Conservation (phyloP, 2,797 vertebrate species). For the Lagocephalus sceleratus region DNA sequence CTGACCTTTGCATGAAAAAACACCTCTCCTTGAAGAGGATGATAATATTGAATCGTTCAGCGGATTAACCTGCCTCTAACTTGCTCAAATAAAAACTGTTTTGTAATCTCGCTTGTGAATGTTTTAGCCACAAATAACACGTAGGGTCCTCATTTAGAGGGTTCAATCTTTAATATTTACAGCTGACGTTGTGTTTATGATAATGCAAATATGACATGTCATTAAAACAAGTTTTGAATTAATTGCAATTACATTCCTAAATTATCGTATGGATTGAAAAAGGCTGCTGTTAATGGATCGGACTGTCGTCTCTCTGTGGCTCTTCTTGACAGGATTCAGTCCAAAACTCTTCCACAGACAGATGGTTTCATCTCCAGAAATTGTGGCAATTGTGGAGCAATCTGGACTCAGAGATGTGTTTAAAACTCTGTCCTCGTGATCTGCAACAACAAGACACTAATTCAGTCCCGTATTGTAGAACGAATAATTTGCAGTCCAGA, state of each 20-base stretch:
- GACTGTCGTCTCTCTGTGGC: no score
- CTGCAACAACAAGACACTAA: background rate
- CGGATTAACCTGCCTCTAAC: constrained; percentile 2
- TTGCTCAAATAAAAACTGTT: constrained; percentile 10
- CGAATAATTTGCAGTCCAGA: background rate
- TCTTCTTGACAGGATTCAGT: background rate
- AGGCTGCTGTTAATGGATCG: no score
- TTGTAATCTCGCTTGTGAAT: constrained; percentile 1
- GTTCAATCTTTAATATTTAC: no score
- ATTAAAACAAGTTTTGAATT: no score
- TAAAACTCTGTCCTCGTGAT: background rate
- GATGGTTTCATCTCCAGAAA: background rate
- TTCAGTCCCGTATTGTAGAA: background rate
- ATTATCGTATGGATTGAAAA: no score
- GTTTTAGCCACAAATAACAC: background rate
- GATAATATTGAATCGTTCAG: constrained; percentile 5
- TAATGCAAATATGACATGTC: no score
- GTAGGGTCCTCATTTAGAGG: no score
- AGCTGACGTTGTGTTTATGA: no score
- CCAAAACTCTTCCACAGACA: constrained; percentile 2
- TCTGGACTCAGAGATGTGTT: background rate
- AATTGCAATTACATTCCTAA: no score
- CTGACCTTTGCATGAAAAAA: background rate
- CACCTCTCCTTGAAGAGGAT: background rate
- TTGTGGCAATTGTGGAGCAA: background rate